Conservation (phyloP, 2,113 vertebrate genomes). For the Romanogobio albipinnatus region DNA sequence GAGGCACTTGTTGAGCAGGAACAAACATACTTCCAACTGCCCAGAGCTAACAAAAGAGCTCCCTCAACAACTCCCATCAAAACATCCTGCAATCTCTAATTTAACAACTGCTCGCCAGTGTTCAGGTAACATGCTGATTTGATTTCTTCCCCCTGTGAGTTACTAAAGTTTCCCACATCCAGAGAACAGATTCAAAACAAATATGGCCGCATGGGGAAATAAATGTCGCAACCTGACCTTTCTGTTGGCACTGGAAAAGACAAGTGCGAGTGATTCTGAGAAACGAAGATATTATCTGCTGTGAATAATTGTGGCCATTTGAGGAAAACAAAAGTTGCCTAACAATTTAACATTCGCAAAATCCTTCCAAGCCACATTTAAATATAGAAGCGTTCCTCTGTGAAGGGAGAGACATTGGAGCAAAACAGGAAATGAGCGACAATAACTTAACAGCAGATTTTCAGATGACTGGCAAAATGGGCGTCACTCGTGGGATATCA, state of each 20-base stretch:
- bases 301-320: slow-evolving; percentile 58
- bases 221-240: slow-evolving; percentile 44
- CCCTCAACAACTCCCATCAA: slow-evolving; percentile 36
- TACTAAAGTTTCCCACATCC: slow-evolving; percentile 8
- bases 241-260: slow-evolving; percentile 49
- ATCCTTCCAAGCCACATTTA: neutral
- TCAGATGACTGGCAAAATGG: slow-evolving; percentile 1
- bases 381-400: neutral
- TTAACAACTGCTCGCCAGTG: neutral
- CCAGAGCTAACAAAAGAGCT: slow-evolving; percentile 26
- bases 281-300: slow-evolving; percentile 62
- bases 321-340: slow-evolving; percentile 49
- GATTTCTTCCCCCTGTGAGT: slow-evolving; percentile 26
- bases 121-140: slow-evolving; percentile 42
- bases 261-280: slow-evolving; percentile 30
- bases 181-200: slow-evolving; percentile 25
- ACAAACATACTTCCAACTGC: slow-evolving; percentile 14
- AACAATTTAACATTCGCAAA: neutral
- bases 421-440: neutral
- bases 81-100: slow-evolving; percentile 20
- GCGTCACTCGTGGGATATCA: neutral
- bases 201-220: slow-evolving; percentile 22
- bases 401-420: neutral
- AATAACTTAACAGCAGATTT: slow-evolving; percentile 1
- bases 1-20: neutral